phyloP scores from a whole-genome alignment of 2,113 vertebrate species.

The Choloepus hoffmanni region DNA sequence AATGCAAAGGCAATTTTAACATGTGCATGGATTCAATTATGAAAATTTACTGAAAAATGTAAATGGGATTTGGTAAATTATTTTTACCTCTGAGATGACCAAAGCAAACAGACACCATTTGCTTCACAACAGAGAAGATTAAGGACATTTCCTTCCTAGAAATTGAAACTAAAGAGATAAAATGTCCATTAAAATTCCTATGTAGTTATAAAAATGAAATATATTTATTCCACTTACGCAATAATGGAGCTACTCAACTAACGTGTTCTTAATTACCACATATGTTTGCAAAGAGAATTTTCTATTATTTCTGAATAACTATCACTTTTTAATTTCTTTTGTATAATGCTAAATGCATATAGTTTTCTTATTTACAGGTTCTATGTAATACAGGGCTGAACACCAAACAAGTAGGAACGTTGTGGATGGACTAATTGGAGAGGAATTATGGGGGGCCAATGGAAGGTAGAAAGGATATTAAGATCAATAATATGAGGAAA shows the following conservation, averaged over 20 bases:
- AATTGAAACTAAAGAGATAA: slow-evolving; percentile 70
- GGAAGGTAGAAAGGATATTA: background rate
- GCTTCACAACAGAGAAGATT: slow-evolving; percentile 2
- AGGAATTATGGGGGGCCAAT: background rate
- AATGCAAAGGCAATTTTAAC: background rate
- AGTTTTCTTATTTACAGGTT: background rate
- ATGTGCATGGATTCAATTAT: background rate
- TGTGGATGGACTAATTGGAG: background rate
- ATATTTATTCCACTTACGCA: slow-evolving; percentile 52
- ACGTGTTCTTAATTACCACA: slow-evolving; percentile 71
- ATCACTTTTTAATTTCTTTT: slow-evolving; percentile 11
- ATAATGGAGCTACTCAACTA: slow-evolving; percentile 63
- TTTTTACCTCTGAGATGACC: slow-evolving; percentile 46
- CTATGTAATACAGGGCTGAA: background rate
- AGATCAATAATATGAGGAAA: background rate
- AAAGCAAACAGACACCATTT: slow-evolving; percentile 50
- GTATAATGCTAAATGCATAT: background rate
- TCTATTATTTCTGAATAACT: slow-evolving; percentile 42
- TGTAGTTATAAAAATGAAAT: slow-evolving; percentile 69
- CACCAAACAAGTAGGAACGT: background rate
- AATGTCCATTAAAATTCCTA: slow-evolving; percentile 68
- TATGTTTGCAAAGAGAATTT: slow-evolving; percentile 1
- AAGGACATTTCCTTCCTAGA: slow-evolving; percentile 28
- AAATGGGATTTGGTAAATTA: slow-evolving; percentile 1
- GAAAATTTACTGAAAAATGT: slow-evolving; percentile 37